Percentiles rank a stretch among this genome's conserved stretches.
These are phyloP conservation scores for Pristionchus exspectatus DNA, from an alignment of 2,888 invertebrate species.

Conservation along the genomic window DNA sequence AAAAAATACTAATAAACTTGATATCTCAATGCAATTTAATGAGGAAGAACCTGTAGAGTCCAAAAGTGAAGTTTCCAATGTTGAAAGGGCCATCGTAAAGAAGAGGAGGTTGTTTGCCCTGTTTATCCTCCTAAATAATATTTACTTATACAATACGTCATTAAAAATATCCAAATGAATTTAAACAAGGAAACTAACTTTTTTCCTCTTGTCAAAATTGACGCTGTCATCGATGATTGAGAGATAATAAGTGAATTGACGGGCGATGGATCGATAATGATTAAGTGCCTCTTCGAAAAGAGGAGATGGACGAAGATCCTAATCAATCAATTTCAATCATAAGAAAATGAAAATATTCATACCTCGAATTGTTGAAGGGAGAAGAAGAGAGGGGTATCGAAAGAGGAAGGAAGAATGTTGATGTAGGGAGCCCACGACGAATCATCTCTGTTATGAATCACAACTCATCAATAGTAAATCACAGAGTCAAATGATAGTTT, in stretches of 20 bases:
- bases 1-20: neutral
- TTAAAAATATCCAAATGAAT: neutral
- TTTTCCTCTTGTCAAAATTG: slow-evolving; percentile 42
- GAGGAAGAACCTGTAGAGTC: slow-evolving; percentile 63
- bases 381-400: slow-evolving; percentile 48
- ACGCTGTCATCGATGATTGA: slow-evolving; percentile 40
- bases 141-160: neutral
- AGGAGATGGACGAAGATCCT: slow-evolving; percentile 52
- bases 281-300: slow-evolving; percentile 47
- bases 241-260: slow-evolving; percentile 53
- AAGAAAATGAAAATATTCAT: neutral
- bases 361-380: slow-evolving; percentile 50
- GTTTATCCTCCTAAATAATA: slow-evolving; percentile 36
- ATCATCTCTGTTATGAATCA: slow-evolving; percentile 27
- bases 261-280: slow-evolving; percentile 30
- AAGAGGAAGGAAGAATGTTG: slow-evolving; percentile 44
- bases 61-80: slow-evolving; percentile 73
- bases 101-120: slow-evolving; percentile 58
- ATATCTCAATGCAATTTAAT: neutral
- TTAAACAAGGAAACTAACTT: neutral
- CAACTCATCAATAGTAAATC: neutral
- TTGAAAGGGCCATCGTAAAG: slow-evolving; percentile 70
- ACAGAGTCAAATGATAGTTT: neutral
- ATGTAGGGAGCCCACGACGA: slow-evolving; percentile 52
- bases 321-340: neutral